Evolutionary conservation across 1,140 invertebrate species (phyloP), one percentile per base, ranked within the genome.

Genomic region (Lucilia cuprina): DNA sequence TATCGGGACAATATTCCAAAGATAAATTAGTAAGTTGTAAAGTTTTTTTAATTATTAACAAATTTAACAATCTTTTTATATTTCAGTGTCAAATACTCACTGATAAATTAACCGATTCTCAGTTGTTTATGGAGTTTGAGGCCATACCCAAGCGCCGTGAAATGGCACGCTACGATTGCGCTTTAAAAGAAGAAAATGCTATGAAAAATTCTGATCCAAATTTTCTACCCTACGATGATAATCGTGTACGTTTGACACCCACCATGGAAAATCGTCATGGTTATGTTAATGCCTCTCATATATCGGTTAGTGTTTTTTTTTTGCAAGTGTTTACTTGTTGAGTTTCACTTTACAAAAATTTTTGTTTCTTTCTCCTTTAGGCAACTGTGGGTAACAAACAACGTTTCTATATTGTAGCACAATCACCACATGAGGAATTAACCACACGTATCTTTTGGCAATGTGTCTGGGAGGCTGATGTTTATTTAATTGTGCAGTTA

Each of bases 281-380:
- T 9, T 98, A 98, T 87, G 96, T 98, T 74, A 98, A 98, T 92
- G 97, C 96, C 5, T 97, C 96, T 10, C 96, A 97, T 88, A 94
- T 98, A 83, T 96, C 95, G 80, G 95, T 96, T 91, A 91, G 91
- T 89, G 21, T 4, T 30, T 30, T 30, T 4, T 30, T 30, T 30
- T 30, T 30, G 25, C 3, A 30, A 30, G 25, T 2, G 3, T 30
- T 30, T 30, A 30, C 25, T 30, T 30, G 25, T 30, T 30, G 25
- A 83, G 14, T 70, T 19, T 34, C 14, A 65, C 7, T 70, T 30
- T 2, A 30, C 25, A 50, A 2, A 70, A 12, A 7, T 10, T 55
- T 55, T 1, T 84, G n/a, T 80, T 21, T 50, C 80, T 77, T 30
- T 30, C 25, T 30, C 25, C 35, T 65, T 0, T 8, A 95, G 95